A percentile compares a stretch with the other conserved stretches of the same genome.
These are phyloP conservation scores for Lophius piscatorius DNA, from an alignment of 2,113 vertebrate genomes.

Conservation along the genomic window DNA sequence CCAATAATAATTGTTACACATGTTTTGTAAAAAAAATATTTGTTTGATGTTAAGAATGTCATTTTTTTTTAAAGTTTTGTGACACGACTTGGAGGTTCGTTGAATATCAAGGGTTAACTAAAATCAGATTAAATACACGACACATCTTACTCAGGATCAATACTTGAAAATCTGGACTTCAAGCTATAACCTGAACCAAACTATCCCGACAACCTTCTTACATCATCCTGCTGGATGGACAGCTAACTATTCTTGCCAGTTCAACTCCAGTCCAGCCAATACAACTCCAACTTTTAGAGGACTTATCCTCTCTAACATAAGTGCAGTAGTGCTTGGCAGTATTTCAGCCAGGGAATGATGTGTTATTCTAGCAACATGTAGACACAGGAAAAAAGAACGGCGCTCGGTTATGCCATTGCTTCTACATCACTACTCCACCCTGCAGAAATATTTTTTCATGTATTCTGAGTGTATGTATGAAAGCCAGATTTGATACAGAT, in stretches of 20 bases:
- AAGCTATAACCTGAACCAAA: no score
- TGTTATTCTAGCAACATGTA: slow-evolving; percentile 71
- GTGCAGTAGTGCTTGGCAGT: slow-evolving; percentile 36
- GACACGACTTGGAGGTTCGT: no score
- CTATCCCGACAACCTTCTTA: slow-evolving; percentile 34
- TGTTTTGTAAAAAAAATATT: no score
- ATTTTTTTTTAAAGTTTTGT: no score
- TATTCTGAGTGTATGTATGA: slow-evolving; percentile 20
- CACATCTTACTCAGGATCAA: no score
- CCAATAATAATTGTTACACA: no score
- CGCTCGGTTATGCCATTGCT: slow-evolving; percentile 46
- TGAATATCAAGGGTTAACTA: no score
- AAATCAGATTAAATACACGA: no score
- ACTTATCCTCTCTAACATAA: slow-evolving; percentile 30
- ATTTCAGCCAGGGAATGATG: slow-evolving; percentile 45
- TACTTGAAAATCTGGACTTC: no score
- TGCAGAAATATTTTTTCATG: slow-evolving; percentile 55
- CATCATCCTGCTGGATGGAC: slow-evolving; percentile 21
- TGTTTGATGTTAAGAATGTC: no score
- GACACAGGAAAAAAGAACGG: slow-evolving; percentile 56
- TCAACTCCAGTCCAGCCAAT: no score
- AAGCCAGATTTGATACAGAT: slow-evolving; percentile 47
- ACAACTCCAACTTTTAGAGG: slow-evolving; percentile 24
- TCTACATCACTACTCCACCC: slow-evolving; percentile 57
- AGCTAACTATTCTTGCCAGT: slow-evolving; percentile 6